These are phyloP conservation scores for Brachyopa scutellaris DNA, from an alignment of 2,888 invertebrate species.

Conservation along the genomic window DNA sequence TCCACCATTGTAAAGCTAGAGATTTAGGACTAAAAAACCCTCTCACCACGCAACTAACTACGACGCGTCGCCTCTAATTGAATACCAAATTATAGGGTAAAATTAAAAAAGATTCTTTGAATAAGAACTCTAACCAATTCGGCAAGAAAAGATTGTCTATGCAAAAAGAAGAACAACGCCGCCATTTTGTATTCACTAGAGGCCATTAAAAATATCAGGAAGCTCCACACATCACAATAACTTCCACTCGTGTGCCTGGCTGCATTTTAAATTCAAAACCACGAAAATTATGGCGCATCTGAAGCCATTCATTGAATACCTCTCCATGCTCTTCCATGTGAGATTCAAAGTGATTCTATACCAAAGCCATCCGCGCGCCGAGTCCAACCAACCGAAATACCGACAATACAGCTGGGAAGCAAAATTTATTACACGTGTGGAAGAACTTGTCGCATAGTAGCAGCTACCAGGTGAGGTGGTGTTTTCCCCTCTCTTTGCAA, in stretches of 20 bases:
- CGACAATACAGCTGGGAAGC: slow-evolving; percentile 65
- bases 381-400: slow-evolving; percentile 52
- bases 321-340: slow-evolving; percentile 61
- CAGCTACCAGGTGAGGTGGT: slow-evolving; percentile 12
- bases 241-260: slow-evolving; percentile 51
- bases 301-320: slow-evolving; percentile 72
- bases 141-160: too few species aligned
- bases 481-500: slow-evolving; percentile 8
- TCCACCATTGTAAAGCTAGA: too few species aligned
- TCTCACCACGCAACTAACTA: too few species aligned
- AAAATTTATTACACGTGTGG: slow-evolving; percentile 68
- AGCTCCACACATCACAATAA: slow-evolving; percentile 69
- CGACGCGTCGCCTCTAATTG: too few species aligned
- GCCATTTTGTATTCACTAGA: slow-evolving; percentile 57
- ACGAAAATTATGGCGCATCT: slow-evolving; percentile 70
- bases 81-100: too few species aligned
- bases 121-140: too few species aligned
- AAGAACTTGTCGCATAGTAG: slow-evolving; percentile 62
- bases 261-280: slow-evolving; percentile 71
- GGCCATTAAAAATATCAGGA: slow-evolving; percentile 70
- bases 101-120: too few species aligned
- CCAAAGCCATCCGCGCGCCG: background rate
- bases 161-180: slow-evolving; percentile 2
- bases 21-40: too few species aligned
- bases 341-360: slow-evolving; percentile 54